These are phyloP conservation scores for Marmota monax DNA, from an alignment of 2,113 vertebrate species.

Conservation along the genomic window DNA sequence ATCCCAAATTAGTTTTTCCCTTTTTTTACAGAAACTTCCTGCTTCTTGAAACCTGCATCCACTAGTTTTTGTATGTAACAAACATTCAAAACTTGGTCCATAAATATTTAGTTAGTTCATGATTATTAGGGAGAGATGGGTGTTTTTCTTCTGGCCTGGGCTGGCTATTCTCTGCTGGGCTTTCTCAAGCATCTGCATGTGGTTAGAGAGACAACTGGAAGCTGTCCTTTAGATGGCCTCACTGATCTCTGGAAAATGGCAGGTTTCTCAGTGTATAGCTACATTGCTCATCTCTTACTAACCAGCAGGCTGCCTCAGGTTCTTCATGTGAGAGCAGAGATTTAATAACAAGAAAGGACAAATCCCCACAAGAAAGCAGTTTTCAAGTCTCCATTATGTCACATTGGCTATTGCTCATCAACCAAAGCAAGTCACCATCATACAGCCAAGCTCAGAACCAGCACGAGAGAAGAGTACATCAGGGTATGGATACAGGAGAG, in stretches of 20 bases:
- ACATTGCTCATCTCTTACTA: neutral
- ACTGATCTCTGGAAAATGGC: neutral
- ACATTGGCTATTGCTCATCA: neutral
- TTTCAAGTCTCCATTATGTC: conserved; percentile 1
- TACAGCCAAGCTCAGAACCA: neutral
- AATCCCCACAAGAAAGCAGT: neutral
- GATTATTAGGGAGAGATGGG: neutral
- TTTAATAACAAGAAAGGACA: neutral
- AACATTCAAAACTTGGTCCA: neutral
- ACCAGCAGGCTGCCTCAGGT: neutral
- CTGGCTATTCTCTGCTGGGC: neutral
- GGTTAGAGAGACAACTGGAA: neutral
- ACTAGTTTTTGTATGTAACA: neutral
- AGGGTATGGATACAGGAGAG: neutral
- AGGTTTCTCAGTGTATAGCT: neutral
- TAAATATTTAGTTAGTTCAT: neutral
- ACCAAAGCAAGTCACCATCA: neutral
- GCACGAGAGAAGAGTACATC: neutral
- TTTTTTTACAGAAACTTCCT: neutral
- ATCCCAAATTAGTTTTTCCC: neutral
- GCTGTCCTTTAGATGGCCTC: neutral
- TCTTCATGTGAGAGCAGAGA: neutral
- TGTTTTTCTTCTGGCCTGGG: neutral
- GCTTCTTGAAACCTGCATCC: neutral
- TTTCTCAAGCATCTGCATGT: neutral